These are phyloP conservation scores for Tyrannus savana DNA, from an alignment of 2,113 vertebrate genomes.

Conservation along the genomic window DNA sequence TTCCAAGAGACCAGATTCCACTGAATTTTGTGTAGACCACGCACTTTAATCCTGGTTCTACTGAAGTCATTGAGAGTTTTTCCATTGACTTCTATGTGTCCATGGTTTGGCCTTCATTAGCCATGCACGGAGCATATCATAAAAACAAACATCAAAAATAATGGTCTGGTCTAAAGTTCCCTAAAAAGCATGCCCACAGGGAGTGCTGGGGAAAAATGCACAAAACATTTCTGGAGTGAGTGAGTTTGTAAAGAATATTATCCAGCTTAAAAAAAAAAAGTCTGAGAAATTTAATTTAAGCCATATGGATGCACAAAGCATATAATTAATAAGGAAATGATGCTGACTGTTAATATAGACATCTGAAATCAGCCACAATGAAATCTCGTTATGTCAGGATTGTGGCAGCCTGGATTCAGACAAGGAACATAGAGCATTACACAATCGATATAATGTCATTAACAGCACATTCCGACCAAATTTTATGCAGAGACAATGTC, in stretches of 20 bases:
- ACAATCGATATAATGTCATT: background rate
- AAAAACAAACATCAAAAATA: conserved; percentile 46
- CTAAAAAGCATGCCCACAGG: conserved; percentile 12
- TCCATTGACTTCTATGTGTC: conserved; percentile 12
- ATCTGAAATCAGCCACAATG: conserved; percentile 37
- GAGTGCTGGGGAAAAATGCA: background rate
- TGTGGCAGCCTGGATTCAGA: background rate
- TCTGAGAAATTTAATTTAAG: conserved; percentile 30
- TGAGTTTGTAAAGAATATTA: conserved; percentile 1
- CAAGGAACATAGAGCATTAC: background rate
- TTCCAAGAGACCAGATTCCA: conserved; percentile 49
- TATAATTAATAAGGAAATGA: conserved; percentile 53
- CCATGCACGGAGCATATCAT: background rate
- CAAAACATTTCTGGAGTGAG: background rate
- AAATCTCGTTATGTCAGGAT: conserved; percentile 15
- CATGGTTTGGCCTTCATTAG: conserved; percentile 39
- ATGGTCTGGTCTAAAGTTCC: background rate
- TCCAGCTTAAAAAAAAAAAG: background rate
- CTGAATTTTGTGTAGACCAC: conserved; percentile 25
- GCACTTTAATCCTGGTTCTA: conserved; percentile 41
- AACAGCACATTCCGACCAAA: conserved; percentile 11
- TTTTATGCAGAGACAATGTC: background rate
- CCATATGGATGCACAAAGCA: conserved; percentile 6
- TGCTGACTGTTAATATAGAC: conserved; percentile 35
- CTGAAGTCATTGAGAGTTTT: conserved; percentile 43